Percentiles rank a stretch among this genome's conserved stretches.
phyloP scores from a whole-genome alignment of 2,113 vertebrate genomes.

The Brachyistius frenatus region DNA sequence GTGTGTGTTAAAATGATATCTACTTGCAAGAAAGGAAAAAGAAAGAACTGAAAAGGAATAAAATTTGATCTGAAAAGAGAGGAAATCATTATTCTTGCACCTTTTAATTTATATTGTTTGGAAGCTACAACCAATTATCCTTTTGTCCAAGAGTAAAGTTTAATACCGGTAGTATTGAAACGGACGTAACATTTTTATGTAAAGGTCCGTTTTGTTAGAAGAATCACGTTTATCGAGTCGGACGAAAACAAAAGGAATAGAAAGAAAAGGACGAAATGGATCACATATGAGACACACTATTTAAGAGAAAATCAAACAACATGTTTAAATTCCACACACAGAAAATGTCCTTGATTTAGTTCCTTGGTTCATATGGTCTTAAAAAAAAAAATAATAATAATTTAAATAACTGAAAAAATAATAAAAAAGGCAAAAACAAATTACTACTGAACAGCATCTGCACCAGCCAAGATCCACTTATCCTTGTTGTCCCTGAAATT shows the following conservation, averaged over 20 bases:
- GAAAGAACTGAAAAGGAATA: conserved; percentile 16
- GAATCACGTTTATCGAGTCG: neutral
- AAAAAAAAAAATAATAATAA: too few relatives aligned
- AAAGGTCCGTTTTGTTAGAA: neutral
- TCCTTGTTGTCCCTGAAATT: conserved; percentile 59
- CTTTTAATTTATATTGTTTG: conserved; percentile 11
- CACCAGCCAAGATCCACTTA: conserved; percentile 53
- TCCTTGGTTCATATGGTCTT: too few relatives aligned
- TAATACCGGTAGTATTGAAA: neutral
- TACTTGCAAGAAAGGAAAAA: conserved; percentile 1
- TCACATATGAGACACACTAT: neutral
- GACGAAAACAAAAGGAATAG: too few relatives aligned
- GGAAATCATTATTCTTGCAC: conserved; percentile 36
- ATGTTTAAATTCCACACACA: neutral
- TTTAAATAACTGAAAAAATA: neutral
- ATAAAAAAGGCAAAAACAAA: conserved; percentile 18
- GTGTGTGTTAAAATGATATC: conserved; percentile 27
- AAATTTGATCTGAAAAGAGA: conserved; percentile 27
- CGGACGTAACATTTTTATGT: neutral
- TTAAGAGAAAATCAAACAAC: conserved; percentile 7
- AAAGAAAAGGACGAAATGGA: neutral
- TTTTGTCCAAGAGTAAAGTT: neutral
- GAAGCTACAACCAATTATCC: neutral
- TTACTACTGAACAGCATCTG: conserved; percentile 21
- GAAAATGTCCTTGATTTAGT: conserved; percentile 13